These are phyloP conservation scores for Acleris laterana DNA, from an alignment of 2,888 invertebrate genomes.

Conservation along the genomic window DNA sequence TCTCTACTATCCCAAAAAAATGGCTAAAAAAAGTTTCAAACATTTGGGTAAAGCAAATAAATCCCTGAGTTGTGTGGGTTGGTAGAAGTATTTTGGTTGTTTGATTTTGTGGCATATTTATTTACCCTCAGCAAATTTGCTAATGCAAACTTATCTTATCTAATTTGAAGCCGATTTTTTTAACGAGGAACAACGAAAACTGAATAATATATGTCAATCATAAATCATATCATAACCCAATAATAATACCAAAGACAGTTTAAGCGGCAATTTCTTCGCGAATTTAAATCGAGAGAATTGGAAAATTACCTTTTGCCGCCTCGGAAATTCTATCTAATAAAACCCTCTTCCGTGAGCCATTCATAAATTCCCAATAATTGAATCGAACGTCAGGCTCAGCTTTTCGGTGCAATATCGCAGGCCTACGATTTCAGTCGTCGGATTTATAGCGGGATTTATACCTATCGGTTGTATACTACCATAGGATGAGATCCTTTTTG, in stretches of 20 bases:
- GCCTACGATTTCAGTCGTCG: slow-evolving; percentile 65
- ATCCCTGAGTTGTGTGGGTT: too few species aligned
- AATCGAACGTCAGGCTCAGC: slow-evolving; percentile 68
- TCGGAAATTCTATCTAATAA: slow-evolving; percentile 71
- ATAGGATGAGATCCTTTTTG: slow-evolving; percentile 51
- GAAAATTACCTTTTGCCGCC: slow-evolving; percentile 61
- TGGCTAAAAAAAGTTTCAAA: too few species aligned
- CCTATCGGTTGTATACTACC: slow-evolving; percentile 26
- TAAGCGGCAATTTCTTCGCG: slow-evolving; percentile 59
- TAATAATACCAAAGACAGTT: slow-evolving; percentile 46
- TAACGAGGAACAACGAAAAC: background rate
- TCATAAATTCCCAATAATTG: slow-evolving; percentile 79
- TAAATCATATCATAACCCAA: slow-evolving; percentile 25
- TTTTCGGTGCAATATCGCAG: slow-evolving; percentile 62
- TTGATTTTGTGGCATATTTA: too few species aligned
- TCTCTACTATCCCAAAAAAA: too few species aligned
- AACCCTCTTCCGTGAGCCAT: slow-evolving; percentile 69
- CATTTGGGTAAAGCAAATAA: too few species aligned
- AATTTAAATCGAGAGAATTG: slow-evolving; percentile 66
- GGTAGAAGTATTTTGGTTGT: too few species aligned
- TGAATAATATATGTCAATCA: slow-evolving; percentile 16
- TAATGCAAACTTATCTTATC: slow-evolving; percentile 27
- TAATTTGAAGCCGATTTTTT: slow-evolving; percentile 2
- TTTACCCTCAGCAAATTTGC: slow-evolving; percentile 5
- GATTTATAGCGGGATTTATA: slow-evolving; percentile 53